Evolutionary conservation across 2,113 vertebrate species (phyloP), one percentile per base, ranked within the genome.

Genomic region (Burhinus bistriatus): DNA sequence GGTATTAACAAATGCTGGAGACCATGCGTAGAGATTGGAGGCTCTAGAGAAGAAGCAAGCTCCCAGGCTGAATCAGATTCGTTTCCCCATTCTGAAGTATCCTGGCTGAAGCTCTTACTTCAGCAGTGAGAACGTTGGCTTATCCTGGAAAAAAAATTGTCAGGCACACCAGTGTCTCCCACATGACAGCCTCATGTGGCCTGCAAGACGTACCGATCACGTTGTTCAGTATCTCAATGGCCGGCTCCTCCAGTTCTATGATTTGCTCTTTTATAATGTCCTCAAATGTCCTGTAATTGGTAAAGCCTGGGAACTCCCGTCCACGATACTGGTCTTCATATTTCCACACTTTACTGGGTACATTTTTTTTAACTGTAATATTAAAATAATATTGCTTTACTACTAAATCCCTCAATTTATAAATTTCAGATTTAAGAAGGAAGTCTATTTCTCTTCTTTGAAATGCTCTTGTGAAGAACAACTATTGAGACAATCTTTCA

Each of bases 241-340:
- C 98, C 3, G 99, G 99, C 44, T 98, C 97, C 77, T 99, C 99
- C 83, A 99, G 94, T 5, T 71, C 47, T 38, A 64, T 70, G 75
- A 99, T 97, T 78, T 99, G 98, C 6, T 98, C 87, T 84, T 97
- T 98, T 42, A 99, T 72, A 27, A 99, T 98, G 12, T 83, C 87
- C 94, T 99, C 99, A 90, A 99, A 99, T 5, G 98, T 98, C 83
- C 92, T 99, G 93, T 98, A 99, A 91, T 97, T 99, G 94, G 97
- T 97, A 94, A 99, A 99, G 7, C 98, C 99, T 0, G 98, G 98
- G 54, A 99, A 98, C 84, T 99, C 99, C 89, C 98, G 95, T 9
- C 99, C 99, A 32, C 98, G 98, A 88, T 98, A 99, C 38, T 9
- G 97, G 3, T 94, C 82, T 90, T 99, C 98, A 8, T 98, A 99